Evolutionary conservation across 2,113 vertebrate species (phyloP).

Genomic region (human (Homo sapiens)): GRCh38 chr2:144548501-144549000

Average conservation of each 20-base stretch:
- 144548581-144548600: too few species aligned
- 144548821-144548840: slow-evolving; percentile 23
- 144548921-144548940: not conserved
- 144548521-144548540: not conserved
- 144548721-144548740: too few species aligned
- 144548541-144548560: not conserved
- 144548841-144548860: not conserved
- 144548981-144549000: slow-evolving; percentile 63
- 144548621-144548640: too few species aligned
- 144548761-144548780: not conserved
- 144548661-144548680: too few species aligned
- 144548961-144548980: slow-evolving; percentile 59
- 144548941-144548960: slow-evolving; percentile 54
- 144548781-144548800: not conserved
- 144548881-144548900: not conserved
- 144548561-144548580: too few species aligned
- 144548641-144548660: too few species aligned
- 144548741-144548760: too few species aligned
- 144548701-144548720: too few species aligned
- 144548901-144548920: slow-evolving; percentile 22
- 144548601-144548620: too few species aligned
- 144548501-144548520: slow-evolving; percentile 24
- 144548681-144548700: too few species aligned
- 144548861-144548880: slow-evolving; percentile 1
- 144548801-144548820: not conserved